Evolutionary conservation across 1,140 invertebrate genomes (phyloP).

Genomic region (Rhyacophila brunnea): DNA sequence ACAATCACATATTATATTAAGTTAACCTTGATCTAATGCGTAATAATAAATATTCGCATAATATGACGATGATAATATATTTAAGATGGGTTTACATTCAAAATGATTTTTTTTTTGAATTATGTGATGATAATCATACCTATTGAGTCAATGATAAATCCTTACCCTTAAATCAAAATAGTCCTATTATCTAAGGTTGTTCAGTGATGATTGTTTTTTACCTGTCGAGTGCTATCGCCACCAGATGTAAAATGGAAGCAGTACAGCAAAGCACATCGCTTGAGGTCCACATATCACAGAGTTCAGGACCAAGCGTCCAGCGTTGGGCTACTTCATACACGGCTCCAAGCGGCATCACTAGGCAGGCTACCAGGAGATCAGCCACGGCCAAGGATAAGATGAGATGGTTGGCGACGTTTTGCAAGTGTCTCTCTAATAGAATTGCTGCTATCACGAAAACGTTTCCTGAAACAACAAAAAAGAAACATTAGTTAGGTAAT

Average conservation of each 20-base stretch:
- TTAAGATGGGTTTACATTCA: too few species aligned
- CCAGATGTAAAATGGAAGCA: slow-evolving; percentile 90
- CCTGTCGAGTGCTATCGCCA: slow-evolving; percentile 93
- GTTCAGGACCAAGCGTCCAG: slow-evolving; percentile 81
- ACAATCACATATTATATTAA: too few species aligned
- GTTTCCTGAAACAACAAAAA: slow-evolving; percentile 76
- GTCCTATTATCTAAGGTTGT: too few species aligned
- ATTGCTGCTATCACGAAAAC: slow-evolving; percentile 95
- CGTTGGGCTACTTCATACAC: slow-evolving; percentile 67
- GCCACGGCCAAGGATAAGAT: slow-evolving; percentile 85
- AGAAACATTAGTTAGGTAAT: too few species aligned
- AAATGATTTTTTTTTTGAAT: too few species aligned
- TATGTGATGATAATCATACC: too few species aligned
- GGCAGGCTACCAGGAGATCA: slow-evolving; percentile 79
- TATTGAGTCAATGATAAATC: too few species aligned
- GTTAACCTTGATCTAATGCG: too few species aligned
- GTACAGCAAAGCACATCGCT: slow-evolving; percentile 92
- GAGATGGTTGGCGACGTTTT: slow-evolving; percentile 83
- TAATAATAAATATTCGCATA: too few species aligned
- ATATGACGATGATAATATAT: too few species aligned
- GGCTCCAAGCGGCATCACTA: slow-evolving; percentile 82
- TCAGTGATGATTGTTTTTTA: too few species aligned
- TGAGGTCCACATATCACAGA: slow-evolving; percentile 93
- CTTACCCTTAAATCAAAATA: too few species aligned
- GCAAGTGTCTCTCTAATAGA: slow-evolving; percentile 82